Base-by-base conservation (phyloP, 2,113 vertebrate species). In the Elaphurus davidianus region DNA sequence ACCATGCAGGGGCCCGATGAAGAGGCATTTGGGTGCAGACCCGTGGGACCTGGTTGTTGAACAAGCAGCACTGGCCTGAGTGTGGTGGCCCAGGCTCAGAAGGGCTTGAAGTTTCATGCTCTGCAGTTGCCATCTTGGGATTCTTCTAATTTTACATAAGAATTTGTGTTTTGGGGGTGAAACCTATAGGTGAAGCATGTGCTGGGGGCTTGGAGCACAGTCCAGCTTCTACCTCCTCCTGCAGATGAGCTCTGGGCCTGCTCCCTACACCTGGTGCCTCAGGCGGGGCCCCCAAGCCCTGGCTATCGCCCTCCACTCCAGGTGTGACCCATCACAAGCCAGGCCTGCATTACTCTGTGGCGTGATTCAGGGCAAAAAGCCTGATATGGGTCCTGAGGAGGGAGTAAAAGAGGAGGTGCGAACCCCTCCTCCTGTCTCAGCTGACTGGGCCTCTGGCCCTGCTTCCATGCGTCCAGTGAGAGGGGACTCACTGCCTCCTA, bases 251-350 rank as follows among this genome's bases (percentile, higher is more conserved):
- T 88, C 78, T 92, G 25, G 14, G 64, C n/a, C 74, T 36, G 40
- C 54, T 57, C 12, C 47, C 19, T 76, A 30, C 10, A 7, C n/a
- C n/a, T 10, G 19, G 67, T 8, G 27, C 54, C 97, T 25, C 1
- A 0, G 9, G 60, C 3, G 0, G 9, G 4, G 50, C 30, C 12
- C 8, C n/a, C 27, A 5, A 1, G 0, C 4, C 52, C 55, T 28
- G 2, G 23, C 74, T n/a, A 7, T 17, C 17, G 16, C 57, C 64
- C 52, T 82, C 25, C 40, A 76, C 27, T 50, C 79, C 45, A 64
- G 64, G 78, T 1, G 14, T 33, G 50, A 36, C 17, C 76, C 27
- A 1, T 15, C 40, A 25, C 25, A 93, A 3, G 28, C 15, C 3
- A 40, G 64, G 43, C n/a, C 60, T 78, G 28, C n/a, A 13, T 36